Percentiles rank a stretch among this genome's conserved stretches.
phyloP scores from a whole-genome alignment of 2,888 invertebrate species.

The Drosophila macrospina region DNA sequence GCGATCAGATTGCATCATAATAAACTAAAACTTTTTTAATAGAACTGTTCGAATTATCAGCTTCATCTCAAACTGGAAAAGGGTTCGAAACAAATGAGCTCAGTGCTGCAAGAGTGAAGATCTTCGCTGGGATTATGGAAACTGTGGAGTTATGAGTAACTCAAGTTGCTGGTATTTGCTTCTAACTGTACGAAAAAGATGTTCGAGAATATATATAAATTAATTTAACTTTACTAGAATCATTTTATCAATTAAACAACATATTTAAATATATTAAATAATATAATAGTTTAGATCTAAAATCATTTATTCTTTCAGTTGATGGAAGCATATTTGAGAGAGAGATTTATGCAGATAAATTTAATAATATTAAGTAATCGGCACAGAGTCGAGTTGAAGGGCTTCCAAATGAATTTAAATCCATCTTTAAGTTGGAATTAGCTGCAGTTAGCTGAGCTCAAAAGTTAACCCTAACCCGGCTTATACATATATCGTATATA shows the following conservation, averaged over 20 bases:
- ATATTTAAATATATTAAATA: no score
- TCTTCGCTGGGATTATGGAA: background rate
- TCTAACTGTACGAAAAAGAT: no score
- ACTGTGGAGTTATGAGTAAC: no score
- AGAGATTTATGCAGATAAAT: no score
- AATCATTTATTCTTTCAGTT: no score
- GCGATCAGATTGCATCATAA: constrained; percentile 5
- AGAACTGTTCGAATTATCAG: constrained; percentile 9
- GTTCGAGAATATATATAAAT: no score
- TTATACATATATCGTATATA: constrained; percentile 9
- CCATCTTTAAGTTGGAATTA: background rate
- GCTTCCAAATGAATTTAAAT: background rate
- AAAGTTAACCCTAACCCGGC: constrained; percentile 26
- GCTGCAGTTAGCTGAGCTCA: constrained; percentile 5
- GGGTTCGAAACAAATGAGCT: constrained; percentile 8
- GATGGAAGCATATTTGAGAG: no score
- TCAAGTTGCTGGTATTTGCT: background rate
- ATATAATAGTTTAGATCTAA: no score
- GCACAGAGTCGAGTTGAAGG: no score
- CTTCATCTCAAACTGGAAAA: background rate
- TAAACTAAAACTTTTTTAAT: background rate
- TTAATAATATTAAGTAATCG: no score
- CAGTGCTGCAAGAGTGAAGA: background rate
- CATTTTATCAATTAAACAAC: no score
- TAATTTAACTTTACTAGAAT: no score